Evolutionary conservation across 2,113 vertebrate genomes (phyloP).

Genomic region (Vidua chalybeata): DNA sequence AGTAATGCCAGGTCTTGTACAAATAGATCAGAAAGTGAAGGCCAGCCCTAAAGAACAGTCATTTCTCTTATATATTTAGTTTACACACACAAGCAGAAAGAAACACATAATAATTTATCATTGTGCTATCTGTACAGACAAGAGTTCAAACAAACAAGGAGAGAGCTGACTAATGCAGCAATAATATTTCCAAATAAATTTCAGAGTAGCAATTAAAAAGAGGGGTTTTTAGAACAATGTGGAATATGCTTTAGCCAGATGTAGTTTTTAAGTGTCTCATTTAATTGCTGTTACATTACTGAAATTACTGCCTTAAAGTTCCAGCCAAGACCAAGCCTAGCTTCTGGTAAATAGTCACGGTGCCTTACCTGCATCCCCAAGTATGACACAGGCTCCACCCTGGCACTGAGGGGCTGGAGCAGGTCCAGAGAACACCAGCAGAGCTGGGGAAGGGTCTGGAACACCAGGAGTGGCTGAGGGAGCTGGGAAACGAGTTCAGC

Average conservation of each 20-base stretch:
- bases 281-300: not conserved
- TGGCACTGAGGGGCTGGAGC: not conserved
- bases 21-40: not conserved
- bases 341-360: not conserved
- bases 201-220: not conserved
- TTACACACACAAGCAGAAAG: not conserved
- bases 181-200: slow-evolving; percentile 5
- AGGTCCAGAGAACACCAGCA: not conserved
- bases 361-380: not conserved
- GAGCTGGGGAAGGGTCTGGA: not conserved
- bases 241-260: not conserved
- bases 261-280: not conserved
- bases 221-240: not conserved
- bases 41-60: not conserved
- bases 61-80: not conserved
- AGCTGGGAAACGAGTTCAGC: not conserved
- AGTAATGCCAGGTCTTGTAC: not conserved
- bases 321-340: not conserved
- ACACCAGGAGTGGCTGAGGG: not conserved
- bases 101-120: not conserved
- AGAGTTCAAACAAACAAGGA: not conserved
- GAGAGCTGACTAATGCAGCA: not conserved
- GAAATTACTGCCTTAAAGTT: slow-evolving; percentile 3
- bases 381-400: not conserved
- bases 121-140: not conserved